Percentiles rank a stretch among this genome's conserved stretches.
phyloP scores from a whole-genome alignment of 1,140 invertebrate genomes.

The Drosophila watanabei region DNA sequence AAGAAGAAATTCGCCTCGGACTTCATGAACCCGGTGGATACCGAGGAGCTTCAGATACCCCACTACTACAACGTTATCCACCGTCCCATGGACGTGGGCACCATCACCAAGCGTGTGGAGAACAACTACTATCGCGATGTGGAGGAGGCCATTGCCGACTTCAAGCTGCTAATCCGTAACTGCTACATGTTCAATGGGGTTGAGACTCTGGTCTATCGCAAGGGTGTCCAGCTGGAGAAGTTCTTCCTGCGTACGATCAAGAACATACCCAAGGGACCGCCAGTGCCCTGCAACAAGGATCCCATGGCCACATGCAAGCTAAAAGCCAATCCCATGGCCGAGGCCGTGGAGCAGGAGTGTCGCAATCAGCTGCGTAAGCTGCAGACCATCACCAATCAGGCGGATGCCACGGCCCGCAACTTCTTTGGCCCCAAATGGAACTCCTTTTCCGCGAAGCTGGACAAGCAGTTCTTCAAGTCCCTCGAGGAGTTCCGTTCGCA shows the following conservation, averaged over 20 bases:
- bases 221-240: conserved; percentile 53
- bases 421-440: conserved; percentile 53
- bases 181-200: conserved; percentile 47
- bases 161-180: conserved; percentile 45
- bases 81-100: conserved; percentile 60
- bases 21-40: conserved; percentile 61
- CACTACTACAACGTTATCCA: conserved; percentile 51
- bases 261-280: conserved; percentile 35
- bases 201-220: conserved; percentile 30
- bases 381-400: conserved; percentile 22
- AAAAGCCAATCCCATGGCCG: neutral
- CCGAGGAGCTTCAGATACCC: conserved; percentile 35
- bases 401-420: conserved; percentile 38
- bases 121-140: conserved; percentile 52
- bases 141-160: conserved; percentile 39
- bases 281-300: conserved; percentile 58
- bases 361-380: conserved; percentile 33
- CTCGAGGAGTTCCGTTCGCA: conserved; percentile 52
- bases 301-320: conserved; percentile 8
- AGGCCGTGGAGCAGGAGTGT: conserved; percentile 31
- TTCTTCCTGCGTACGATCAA: conserved; percentile 43
- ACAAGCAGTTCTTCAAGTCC: conserved; percentile 41
- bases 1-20: conserved; percentile 59
- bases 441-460: conserved; percentile 39
- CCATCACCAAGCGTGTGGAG: conserved; percentile 53